A percentile compares a stretch with the other conserved stretches of the same genome.
Evolutionary conservation across 1,140 invertebrate genomes (phyloP).

Genomic region (Ceratosolen fusciceps): DNA sequence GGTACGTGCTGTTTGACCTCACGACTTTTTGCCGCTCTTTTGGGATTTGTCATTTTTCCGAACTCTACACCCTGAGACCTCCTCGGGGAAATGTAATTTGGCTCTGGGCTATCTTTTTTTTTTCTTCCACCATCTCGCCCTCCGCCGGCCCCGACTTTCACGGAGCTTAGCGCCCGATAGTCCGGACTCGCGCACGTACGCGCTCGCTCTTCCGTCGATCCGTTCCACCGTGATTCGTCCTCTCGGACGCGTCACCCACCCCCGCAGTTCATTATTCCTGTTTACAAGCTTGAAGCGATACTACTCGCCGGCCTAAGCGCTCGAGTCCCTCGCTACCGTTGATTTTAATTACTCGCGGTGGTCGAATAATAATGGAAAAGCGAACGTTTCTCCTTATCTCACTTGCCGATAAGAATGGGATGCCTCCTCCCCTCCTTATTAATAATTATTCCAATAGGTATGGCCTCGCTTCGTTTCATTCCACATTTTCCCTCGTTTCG

Average conservation of each 20-base stretch:
- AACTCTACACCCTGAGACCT: neutral
- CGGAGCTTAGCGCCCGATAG: neutral
- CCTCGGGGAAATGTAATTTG: constrained; percentile 22
- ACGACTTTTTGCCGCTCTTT: neutral
- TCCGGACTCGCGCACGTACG: neutral
- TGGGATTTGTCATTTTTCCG: constrained; percentile 36
- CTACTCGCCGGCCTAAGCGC: too few relatives aligned
- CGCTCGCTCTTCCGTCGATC: neutral
- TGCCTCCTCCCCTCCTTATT: too few relatives aligned
- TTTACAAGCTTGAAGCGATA: neutral
- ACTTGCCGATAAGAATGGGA: too few relatives aligned
- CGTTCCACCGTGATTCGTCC: neutral
- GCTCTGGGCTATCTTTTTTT: neutral
- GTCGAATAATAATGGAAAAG: too few relatives aligned
- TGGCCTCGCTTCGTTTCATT: too few relatives aligned
- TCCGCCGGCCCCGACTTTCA: neutral
- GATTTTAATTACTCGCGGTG: too few relatives aligned
- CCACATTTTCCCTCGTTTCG: too few relatives aligned
- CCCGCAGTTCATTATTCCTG: neutral
- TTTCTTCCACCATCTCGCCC: neutral
- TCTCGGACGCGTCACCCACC: neutral
- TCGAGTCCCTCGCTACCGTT: too few relatives aligned
- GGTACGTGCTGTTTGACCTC: constrained; percentile 2
- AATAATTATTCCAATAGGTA: too few relatives aligned
- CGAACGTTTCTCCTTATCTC: too few relatives aligned